Conservation (phyloP, 2,888 invertebrate species). For the Cataglyphis altisquamis region DNA sequence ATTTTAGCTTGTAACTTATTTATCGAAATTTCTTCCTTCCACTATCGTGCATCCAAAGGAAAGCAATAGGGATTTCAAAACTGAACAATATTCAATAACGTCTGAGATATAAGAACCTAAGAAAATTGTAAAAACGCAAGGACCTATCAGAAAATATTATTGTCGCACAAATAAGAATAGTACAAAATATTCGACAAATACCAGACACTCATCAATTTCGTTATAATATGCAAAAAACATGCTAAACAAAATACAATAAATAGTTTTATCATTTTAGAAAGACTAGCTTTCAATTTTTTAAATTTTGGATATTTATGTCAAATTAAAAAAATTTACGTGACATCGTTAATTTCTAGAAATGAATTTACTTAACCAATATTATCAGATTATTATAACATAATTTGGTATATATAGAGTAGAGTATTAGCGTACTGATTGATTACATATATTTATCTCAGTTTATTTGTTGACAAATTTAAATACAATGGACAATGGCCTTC, state of each 20-base stretch:
- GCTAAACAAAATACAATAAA: neutral
- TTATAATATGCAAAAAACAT: neutral
- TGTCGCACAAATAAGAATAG: neutral
- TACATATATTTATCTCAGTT: constrained; percentile 1
- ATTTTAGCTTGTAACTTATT: constrained; percentile 2
- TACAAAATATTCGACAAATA: neutral
- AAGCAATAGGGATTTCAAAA: constrained; percentile 8
- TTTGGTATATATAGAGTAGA: too few species aligned
- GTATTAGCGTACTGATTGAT: constrained; percentile 9
- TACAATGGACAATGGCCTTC: constrained; percentile 45
- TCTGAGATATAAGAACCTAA: constrained; percentile 18
- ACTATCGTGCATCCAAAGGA: neutral
- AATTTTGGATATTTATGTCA: neutral
- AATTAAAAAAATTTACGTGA: neutral
- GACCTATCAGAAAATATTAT: constrained; percentile 20
- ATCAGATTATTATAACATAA: neutral
- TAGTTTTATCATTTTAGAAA: neutral
- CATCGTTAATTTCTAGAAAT: neutral
- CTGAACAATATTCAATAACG: constrained; percentile 32
- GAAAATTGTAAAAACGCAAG: neutral
- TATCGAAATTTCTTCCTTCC: constrained; percentile 28
- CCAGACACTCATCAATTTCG: neutral
- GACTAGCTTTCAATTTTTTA: neutral
- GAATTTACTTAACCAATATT: neutral
- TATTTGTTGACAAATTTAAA: constrained; percentile 33